Evolutionary conservation across 2,113 vertebrate species (phyloP).

Genomic region (Paramormyrops kingsleyae): DNA sequence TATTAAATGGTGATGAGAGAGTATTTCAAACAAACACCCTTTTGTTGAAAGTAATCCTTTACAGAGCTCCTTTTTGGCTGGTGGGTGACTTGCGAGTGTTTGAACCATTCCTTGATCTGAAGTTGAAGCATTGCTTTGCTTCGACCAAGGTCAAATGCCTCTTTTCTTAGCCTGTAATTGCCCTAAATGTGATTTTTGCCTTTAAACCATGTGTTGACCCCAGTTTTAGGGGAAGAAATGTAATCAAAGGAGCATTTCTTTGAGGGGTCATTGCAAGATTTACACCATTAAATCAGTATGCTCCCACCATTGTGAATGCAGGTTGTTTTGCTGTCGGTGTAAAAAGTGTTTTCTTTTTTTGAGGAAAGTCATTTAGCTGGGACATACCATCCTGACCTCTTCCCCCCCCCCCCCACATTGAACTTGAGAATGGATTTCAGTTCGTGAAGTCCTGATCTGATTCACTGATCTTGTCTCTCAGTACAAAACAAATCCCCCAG

Average conservation of each 20-base stretch:
- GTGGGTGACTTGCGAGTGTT: neutral
- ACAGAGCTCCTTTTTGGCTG: neutral
- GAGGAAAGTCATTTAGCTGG: neutral
- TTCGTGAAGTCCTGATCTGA: neutral
- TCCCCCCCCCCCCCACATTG: neutral
- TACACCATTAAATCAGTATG: neutral
- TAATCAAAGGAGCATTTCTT: neutral
- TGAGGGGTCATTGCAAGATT: neutral
- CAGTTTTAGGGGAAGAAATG: neutral
- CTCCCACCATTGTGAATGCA: neutral
- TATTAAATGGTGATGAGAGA: neutral
- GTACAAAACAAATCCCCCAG: neutral
- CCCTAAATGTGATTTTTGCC: slow-evolving; percentile 7
- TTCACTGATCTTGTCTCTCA: neutral
- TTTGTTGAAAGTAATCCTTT: neutral
- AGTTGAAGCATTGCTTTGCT: neutral
- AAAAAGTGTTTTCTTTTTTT: neutral
- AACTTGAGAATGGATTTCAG: neutral
- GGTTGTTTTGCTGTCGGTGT: neutral
- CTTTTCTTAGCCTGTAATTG: neutral
- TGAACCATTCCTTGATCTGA: neutral
- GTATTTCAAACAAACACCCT: neutral
- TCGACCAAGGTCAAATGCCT: neutral
- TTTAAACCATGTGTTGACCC: neutral
- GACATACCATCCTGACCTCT: neutral